Evolutionary conservation across 2,113 vertebrate genomes (phyloP).

Genomic region (Hippocampus barbouri): DNA sequence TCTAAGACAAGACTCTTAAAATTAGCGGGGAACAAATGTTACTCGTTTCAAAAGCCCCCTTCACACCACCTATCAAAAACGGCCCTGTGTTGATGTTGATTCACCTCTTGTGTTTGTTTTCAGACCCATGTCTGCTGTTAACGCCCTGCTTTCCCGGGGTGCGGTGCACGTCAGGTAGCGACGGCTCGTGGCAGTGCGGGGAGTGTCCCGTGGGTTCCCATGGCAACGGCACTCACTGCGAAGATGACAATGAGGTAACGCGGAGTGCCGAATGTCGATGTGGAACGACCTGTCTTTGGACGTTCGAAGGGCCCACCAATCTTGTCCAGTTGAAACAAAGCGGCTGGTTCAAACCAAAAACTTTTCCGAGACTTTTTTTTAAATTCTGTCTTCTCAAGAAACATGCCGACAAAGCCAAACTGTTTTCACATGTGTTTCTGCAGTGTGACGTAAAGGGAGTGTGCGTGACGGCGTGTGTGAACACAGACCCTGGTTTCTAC

Average conservation of each 20-base stretch:
- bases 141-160: slow-evolving; percentile 91
- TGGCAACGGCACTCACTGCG: slow-evolving; percentile 88
- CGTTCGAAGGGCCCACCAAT: no score
- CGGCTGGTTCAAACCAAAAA: no score
- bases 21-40: no score
- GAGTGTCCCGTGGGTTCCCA: slow-evolving; percentile 82
- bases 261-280: neutral
- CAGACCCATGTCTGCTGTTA: slow-evolving; percentile 87
- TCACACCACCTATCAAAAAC: no score
- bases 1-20: neutral
- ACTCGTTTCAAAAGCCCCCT: no score
- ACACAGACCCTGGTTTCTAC: slow-evolving; percentile 93
- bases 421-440: neutral
- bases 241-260: slow-evolving; percentile 90
- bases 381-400: neutral
- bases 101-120: slow-evolving; percentile 14
- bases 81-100: no score
- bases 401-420: neutral
- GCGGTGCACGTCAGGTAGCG: slow-evolving; percentile 76
- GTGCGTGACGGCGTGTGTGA: slow-evolving; percentile 85
- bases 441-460: slow-evolving; percentile 87
- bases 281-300: no score
- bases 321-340: no score
- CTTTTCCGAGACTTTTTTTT: no score
- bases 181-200: slow-evolving; percentile 92